Conservation (phyloP, 2,888 invertebrate species). For the Ectemnius cavifrons region DNA sequence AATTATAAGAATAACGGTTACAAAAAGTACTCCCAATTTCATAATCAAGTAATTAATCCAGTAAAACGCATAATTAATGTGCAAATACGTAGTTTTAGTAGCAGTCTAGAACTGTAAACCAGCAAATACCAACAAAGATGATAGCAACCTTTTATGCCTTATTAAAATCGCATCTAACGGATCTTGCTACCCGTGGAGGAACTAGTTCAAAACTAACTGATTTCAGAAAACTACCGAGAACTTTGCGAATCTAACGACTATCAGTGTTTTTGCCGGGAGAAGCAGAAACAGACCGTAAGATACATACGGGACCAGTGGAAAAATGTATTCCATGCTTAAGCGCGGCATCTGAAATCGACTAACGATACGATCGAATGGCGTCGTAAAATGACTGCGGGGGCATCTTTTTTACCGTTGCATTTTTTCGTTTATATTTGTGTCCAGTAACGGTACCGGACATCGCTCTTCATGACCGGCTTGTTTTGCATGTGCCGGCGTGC, state of each 20-base stretch:
- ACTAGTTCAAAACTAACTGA: neutral
- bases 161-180: neutral
- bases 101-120: neutral
- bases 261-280: neutral
- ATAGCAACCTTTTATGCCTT: neutral
- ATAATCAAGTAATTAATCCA: no score
- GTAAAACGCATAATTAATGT: no score
- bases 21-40: no score
- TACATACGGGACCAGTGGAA: neutral
- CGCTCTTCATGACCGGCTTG: slow-evolving; percentile 47
- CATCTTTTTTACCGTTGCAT: slow-evolving; percentile 66
- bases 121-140: neutral
- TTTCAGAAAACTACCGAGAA: neutral
- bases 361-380: slow-evolving; percentile 2
- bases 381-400: slow-evolving; percentile 26
- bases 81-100: no score
- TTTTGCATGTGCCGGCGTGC: slow-evolving; percentile 38
- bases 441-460: slow-evolving; percentile 62
- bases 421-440: slow-evolving; percentile 63
- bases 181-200: neutral
- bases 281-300: slow-evolving; percentile 7
- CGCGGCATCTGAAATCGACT: neutral
- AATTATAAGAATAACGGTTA: no score
- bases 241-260: slow-evolving; percentile 2
- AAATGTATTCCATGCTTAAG: neutral